Evolutionary conservation across 2,888 invertebrate species (phyloP).

Genomic region (Cerastis leucographa): DNA sequence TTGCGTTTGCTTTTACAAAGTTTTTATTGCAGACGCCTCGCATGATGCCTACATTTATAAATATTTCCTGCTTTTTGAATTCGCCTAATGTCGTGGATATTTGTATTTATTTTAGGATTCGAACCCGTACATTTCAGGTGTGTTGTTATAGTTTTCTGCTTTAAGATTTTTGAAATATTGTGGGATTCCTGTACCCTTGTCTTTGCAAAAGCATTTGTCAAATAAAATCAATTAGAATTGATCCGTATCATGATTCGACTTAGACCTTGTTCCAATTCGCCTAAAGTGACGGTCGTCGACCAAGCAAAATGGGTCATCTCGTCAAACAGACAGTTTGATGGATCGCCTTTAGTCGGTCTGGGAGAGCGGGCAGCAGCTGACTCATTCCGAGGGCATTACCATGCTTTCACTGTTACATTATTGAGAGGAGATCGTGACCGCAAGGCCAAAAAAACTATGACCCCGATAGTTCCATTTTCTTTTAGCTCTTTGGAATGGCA

Average conservation of each 20-base stretch:
- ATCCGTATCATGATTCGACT: conserved; percentile 52
- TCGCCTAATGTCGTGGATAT: conserved; percentile 44
- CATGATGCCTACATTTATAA: conserved; percentile 61
- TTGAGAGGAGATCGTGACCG: conserved; percentile 54
- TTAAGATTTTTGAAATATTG: background rate
- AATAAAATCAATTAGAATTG: conserved; percentile 49
- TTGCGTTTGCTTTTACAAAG: conserved; percentile 65
- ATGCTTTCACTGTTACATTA: conserved; percentile 65
- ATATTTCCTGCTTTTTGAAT: conserved; percentile 58
- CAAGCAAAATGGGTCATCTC: conserved; percentile 72
- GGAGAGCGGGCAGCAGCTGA: conserved; percentile 68
- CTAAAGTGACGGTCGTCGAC: conserved; percentile 58
- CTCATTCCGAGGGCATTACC: conserved; percentile 74
- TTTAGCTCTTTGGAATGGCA: conserved; percentile 21
- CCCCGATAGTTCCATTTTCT: conserved; percentile 29
- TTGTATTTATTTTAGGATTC: conserved; percentile 30
- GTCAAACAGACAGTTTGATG: conserved; percentile 77
- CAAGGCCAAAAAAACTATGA: conserved; percentile 27
- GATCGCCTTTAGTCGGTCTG: conserved; percentile 68
- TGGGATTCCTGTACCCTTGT: background rate
- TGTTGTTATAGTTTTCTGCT: conserved; percentile 10
- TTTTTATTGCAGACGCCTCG: conserved; percentile 69
- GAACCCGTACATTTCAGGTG: background rate
- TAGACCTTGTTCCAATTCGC: conserved; percentile 55
- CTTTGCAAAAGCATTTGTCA: conserved; percentile 16